Evolutionary conservation across 2,797 vertebrate species (phyloP).

Genomic region (Amniataba percoides): DNA sequence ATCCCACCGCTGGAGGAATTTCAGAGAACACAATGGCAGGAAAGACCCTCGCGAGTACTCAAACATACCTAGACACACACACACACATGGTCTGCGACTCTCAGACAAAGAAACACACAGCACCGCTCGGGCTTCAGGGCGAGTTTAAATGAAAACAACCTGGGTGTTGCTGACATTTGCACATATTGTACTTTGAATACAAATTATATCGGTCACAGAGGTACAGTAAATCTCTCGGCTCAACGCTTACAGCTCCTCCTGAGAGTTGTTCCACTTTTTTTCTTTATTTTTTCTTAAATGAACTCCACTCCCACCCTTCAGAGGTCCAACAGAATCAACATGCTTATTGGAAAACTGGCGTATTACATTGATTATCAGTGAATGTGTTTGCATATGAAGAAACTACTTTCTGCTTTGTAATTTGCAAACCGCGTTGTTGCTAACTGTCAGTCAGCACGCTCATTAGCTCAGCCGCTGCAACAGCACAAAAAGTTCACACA

Average conservation of each 20-base stretch:
- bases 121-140: constrained; percentile 27
- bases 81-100: background rate
- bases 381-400: background rate
- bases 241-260: background rate
- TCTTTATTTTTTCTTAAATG: background rate
- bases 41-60: constrained; percentile 47
- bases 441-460: background rate
- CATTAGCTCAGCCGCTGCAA: background rate
- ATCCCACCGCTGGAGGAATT: constrained; percentile 57
- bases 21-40: constrained; percentile 71
- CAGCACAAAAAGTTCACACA: background rate
- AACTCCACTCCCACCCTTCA: background rate
- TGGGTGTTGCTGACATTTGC: constrained; percentile 41
- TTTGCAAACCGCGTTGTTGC: too few species aligned
- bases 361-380: too few species aligned
- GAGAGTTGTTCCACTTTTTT: background rate
- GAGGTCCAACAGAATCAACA: background rate
- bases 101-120: constrained; percentile 18
- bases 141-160: constrained; percentile 48
- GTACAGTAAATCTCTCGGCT: background rate
- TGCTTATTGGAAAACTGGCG: background rate
- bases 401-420: background rate
- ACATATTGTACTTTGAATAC: constrained; percentile 8
- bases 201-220: background rate
- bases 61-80: constrained; percentile 16